Evolutionary conservation across 2,888 invertebrate species (phyloP).

Genomic region (Yponomeuta cagnagella): DNA sequence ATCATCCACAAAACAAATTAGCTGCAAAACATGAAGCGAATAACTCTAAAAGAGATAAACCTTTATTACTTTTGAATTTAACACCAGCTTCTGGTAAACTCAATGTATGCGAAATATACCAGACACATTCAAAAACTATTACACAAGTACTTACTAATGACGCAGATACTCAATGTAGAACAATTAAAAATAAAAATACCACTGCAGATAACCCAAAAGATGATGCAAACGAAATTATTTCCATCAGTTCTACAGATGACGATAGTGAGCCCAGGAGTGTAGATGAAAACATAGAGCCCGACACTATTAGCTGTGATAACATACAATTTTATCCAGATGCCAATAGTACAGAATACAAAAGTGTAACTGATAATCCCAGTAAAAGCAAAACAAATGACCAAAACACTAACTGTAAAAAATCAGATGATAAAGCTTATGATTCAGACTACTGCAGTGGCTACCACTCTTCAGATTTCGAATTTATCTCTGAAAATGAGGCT

Average conservation of each 20-base stretch:
- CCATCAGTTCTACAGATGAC: not conserved
- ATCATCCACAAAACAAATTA: too few species aligned
- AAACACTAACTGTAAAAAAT: not conserved
- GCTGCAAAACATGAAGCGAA: too few species aligned
- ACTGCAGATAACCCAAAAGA: not conserved
- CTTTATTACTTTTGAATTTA: not conserved
- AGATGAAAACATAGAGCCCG: not conserved
- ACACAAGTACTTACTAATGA: not conserved
- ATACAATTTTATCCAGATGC: not conserved
- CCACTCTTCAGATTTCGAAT: constrained; percentile 59
- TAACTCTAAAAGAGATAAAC: too few species aligned
- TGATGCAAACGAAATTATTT: not conserved
- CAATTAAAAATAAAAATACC: not conserved
- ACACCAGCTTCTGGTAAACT: not conserved
- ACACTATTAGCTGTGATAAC: not conserved
- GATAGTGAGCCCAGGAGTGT: not conserved
- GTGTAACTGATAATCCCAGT: not conserved
- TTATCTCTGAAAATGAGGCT: constrained; percentile 53
- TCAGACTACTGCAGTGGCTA: constrained; percentile 31
- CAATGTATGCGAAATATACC: not conserved
- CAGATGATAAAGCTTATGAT: not conserved
- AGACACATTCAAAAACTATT: not conserved
- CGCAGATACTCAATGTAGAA: not conserved
- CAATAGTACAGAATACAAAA: not conserved
- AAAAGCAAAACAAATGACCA: not conserved